Conservation (phyloP, 2,888 invertebrate genomes). For the Ecdyonurus torrentis region DNA sequence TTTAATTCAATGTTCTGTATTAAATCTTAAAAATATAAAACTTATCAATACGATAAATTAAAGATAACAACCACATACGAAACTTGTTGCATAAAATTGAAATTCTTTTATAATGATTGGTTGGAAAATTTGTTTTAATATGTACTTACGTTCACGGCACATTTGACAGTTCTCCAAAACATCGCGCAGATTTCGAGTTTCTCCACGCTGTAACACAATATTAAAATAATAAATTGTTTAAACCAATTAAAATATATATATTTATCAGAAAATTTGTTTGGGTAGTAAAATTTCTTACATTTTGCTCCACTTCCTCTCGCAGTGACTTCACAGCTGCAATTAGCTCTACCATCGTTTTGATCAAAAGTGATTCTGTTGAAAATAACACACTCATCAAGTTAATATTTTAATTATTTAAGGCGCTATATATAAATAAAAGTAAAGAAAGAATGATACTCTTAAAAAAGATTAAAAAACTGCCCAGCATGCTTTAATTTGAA, state of each 20-base stretch:
- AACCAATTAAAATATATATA: too few relatives aligned
- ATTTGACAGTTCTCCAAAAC: conserved; percentile 64
- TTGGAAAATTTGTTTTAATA: not conserved
- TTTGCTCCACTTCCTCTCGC: conserved; percentile 49
- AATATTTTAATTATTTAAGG: too few relatives aligned
- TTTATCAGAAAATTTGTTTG: too few relatives aligned
- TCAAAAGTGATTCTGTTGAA: conserved; percentile 35
- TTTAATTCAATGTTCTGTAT: too few relatives aligned
- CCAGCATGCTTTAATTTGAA: too few relatives aligned
- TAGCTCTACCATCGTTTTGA: conserved; percentile 46
- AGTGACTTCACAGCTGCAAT: conserved; percentile 49
- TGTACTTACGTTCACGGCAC: conserved; percentile 24
- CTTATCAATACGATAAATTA: too few relatives aligned
- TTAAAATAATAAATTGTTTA: not conserved
- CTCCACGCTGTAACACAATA: conserved; percentile 30
- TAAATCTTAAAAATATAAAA: too few relatives aligned
- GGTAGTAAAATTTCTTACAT: too few relatives aligned
- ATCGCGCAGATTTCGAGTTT: conserved; percentile 48
- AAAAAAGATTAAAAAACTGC: too few relatives aligned
- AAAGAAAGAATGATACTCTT: too few relatives aligned
- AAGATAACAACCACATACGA: too few relatives aligned
- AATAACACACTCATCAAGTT: too few relatives aligned
- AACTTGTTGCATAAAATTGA: not conserved
- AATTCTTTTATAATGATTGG: not conserved
- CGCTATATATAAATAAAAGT: conserved; percentile 1